Conservation (phyloP, 2,888 invertebrate species). For the Melieria crassipennis region DNA sequence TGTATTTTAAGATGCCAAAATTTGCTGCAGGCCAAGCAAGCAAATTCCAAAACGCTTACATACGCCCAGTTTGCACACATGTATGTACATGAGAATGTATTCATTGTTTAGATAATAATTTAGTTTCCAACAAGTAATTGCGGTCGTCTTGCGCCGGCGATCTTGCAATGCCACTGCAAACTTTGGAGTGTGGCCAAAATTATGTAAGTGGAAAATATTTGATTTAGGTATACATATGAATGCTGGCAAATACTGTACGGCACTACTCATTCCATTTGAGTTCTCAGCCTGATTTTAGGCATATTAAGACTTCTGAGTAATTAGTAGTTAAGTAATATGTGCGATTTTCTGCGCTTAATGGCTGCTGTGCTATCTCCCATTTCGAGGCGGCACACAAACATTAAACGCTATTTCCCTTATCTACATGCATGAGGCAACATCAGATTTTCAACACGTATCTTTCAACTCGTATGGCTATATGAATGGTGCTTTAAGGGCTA, state of each 20-base stretch:
- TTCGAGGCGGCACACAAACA: too few species aligned
- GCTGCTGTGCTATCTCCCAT: too few species aligned
- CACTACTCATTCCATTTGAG: not conserved
- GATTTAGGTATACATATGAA: not conserved
- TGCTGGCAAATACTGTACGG: too few species aligned
- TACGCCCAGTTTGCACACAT: not conserved
- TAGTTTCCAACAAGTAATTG: not conserved
- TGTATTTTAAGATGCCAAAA: too few species aligned
- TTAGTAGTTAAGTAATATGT: slow-evolving; percentile 15
- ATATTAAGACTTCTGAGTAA: slow-evolving; percentile 30
- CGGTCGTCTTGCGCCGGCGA: slow-evolving; percentile 5
- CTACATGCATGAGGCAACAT: too few species aligned
- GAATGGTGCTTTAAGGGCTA: too few species aligned
- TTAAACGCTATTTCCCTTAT: too few species aligned
- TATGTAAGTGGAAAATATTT: slow-evolving; percentile 19
- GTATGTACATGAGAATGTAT: not conserved
- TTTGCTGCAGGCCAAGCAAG: too few species aligned
- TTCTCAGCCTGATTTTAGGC: slow-evolving; percentile 17
- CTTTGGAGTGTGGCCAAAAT: slow-evolving; percentile 26
- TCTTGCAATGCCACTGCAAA: slow-evolving; percentile 8
- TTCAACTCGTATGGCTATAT: too few species aligned
- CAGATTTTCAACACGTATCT: too few species aligned
- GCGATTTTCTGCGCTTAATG: not conserved
- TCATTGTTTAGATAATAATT: slow-evolving; percentile 5
- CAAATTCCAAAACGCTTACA: too few species aligned